A percentile compares a stretch with the other conserved stretches of the same genome.
Evolutionary conservation across 2,888 invertebrate species (phyloP).

Genomic region (Tineola bisselliella): DNA sequence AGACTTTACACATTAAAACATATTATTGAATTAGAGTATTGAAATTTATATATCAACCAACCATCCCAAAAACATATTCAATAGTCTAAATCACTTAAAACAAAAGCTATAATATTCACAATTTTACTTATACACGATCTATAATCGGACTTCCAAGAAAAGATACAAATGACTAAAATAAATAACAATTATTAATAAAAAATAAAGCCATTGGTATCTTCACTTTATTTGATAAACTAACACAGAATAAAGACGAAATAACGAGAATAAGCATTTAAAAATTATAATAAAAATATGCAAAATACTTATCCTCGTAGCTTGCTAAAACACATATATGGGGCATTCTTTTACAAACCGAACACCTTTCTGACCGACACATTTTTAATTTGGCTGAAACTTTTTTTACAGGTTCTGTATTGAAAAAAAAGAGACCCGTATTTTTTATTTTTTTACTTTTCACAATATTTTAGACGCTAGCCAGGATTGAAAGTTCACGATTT

Average conservation of each 20-base stretch:
- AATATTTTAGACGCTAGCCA: too few relatives aligned
- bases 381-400: too few relatives aligned
- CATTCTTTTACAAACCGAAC: too few relatives aligned
- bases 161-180: background rate
- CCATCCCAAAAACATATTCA: background rate
- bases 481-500: too few relatives aligned
- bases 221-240: background rate
- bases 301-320: too few relatives aligned
- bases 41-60: background rate
- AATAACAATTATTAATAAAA: background rate
- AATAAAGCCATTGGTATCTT: background rate
- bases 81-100: background rate
- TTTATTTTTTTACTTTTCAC: too few relatives aligned
- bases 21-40: background rate
- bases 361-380: too few relatives aligned
- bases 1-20: background rate
- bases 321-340: too few relatives aligned
- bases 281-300: too few relatives aligned
- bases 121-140: background rate
- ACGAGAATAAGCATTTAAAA: background rate
- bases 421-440: too few relatives aligned
- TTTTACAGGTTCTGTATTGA: too few relatives aligned
- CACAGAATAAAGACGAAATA: background rate
- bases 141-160: background rate
- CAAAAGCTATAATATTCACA: background rate